phyloP scores from a whole-genome alignment of 2,113 vertebrate species.

The Mastomys natalensis region DNA sequence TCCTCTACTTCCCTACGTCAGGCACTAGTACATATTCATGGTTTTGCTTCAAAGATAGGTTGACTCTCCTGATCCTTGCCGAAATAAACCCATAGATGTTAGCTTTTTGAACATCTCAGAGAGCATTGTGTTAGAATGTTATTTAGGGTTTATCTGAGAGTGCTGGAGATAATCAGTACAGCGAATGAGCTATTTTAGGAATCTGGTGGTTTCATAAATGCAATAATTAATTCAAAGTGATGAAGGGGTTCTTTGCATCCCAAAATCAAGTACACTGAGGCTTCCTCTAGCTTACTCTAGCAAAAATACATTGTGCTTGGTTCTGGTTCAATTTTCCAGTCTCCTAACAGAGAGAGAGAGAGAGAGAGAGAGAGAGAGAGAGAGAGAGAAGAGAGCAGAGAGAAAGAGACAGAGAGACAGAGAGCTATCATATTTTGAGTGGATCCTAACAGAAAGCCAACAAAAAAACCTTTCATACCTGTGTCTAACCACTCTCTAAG shows the following conservation, averaged over 20 bases:
- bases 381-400: too few relatives aligned
- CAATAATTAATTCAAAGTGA: not conserved
- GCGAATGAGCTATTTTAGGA: not conserved
- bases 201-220: not conserved
- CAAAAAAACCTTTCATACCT: not conserved
- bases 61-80: not conserved
- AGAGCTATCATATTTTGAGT: not conserved
- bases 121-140: not conserved
- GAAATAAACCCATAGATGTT: not conserved
- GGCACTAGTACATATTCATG: not conserved
- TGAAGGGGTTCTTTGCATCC: not conserved
- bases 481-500: not conserved
- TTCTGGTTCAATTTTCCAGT: not conserved
- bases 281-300: not conserved
- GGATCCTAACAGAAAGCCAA: not conserved
- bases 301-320: not conserved
- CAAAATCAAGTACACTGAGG: not conserved
- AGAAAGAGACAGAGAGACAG: not conserved
- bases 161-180: not conserved
- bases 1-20: not conserved
- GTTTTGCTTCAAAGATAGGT: not conserved
- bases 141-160: not conserved
- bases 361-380: not conserved
- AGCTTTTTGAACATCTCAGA: not conserved
- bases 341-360: not conserved